These are phyloP conservation scores for Mustela nigripes DNA, from an alignment of 2,113 vertebrate genomes.

Conservation along the genomic window DNA sequence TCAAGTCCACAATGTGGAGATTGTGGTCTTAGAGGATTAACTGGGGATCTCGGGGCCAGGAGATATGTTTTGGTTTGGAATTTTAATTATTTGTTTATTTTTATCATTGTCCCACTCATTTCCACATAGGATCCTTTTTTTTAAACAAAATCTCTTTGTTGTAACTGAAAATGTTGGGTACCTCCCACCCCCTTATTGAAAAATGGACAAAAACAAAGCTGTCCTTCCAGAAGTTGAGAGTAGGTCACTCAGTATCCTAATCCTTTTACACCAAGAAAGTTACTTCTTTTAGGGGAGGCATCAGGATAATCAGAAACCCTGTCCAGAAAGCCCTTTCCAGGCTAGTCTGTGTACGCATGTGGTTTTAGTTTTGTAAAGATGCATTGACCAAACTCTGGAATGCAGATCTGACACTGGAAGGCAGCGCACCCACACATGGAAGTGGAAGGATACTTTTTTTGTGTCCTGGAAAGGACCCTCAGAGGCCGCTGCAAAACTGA, in stretches of 20 bases:
- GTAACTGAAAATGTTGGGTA: constrained; percentile 79
- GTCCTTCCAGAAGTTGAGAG: constrained; percentile 64
- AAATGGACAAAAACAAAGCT: constrained; percentile 82
- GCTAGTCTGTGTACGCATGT: constrained; percentile 44
- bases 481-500: constrained; percentile 69
- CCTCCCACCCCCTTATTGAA: constrained; percentile 67
- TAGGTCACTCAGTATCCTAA: constrained; percentile 62
- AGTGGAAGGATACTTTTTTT: constrained; percentile 80
- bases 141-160: constrained; percentile 78
- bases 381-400: constrained; percentile 68
- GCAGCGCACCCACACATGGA: constrained; percentile 56
- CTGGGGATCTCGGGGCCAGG: constrained; percentile 63
- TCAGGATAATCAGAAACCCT: constrained; percentile 52
- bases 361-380: constrained; percentile 74
- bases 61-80: constrained; percentile 81
- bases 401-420: constrained; percentile 71
- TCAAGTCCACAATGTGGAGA: constrained; percentile 92
- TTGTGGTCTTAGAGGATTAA: constrained; percentile 93
- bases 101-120: constrained; percentile 85
- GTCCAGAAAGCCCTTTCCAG: constrained; percentile 1
- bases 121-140: constrained; percentile 81
- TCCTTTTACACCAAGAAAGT: constrained; percentile 47
- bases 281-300: constrained; percentile 53
- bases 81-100: constrained; percentile 85
- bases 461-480: constrained; percentile 74